A percentile compares a stretch with the other conserved stretches of the same genome.
These are phyloP conservation scores for Danio albolineatus DNA, from an alignment of 2,797 vertebrate species.

Conservation along the genomic window DNA sequence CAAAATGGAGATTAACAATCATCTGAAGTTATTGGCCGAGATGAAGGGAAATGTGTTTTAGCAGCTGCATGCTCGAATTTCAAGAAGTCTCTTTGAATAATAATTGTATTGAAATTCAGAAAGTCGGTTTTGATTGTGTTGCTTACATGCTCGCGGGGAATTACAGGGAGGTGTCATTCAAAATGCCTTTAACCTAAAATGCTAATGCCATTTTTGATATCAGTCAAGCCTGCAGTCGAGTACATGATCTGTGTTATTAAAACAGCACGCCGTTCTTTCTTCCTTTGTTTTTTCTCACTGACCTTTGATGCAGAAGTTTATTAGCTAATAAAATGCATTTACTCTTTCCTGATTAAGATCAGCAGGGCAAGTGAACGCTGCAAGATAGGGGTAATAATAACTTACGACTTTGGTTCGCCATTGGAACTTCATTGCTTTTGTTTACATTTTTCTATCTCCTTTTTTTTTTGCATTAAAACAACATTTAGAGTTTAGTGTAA, in stretches of 20 bases:
- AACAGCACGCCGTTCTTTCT: conserved; percentile 42
- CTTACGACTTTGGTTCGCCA: conserved; percentile 18
- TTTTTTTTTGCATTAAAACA: not conserved
- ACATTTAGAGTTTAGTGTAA: not conserved
- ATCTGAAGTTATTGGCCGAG: conserved; percentile 13
- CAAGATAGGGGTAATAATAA: conserved; percentile 15
- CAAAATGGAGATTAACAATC: conserved; percentile 17
- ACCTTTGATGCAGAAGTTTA: conserved; percentile 53
- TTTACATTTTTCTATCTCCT: too few relatives aligned
- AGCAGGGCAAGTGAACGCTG: conserved; percentile 19
- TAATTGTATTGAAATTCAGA: conserved; percentile 29
- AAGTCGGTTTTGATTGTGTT: conserved; percentile 27
- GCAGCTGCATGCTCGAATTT: not conserved
- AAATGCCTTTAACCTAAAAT: conserved; percentile 49
- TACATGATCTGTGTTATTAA: conserved; percentile 59
- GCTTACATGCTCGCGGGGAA: conserved; percentile 23
- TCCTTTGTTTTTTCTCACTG: conserved; percentile 40
- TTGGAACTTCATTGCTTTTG: not conserved
- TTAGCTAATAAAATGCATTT: conserved; percentile 45
- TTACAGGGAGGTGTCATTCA: conserved; percentile 45
- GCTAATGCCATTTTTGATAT: conserved; percentile 53
- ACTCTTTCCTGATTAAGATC: conserved; percentile 41
- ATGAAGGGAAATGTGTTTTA: not conserved
- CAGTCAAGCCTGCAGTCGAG: conserved; percentile 47
- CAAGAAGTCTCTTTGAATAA: conserved; percentile 16